phyloP scores from a whole-genome alignment of 2,113 vertebrate genomes.

The Oxygymnocypris stewartii region DNA sequence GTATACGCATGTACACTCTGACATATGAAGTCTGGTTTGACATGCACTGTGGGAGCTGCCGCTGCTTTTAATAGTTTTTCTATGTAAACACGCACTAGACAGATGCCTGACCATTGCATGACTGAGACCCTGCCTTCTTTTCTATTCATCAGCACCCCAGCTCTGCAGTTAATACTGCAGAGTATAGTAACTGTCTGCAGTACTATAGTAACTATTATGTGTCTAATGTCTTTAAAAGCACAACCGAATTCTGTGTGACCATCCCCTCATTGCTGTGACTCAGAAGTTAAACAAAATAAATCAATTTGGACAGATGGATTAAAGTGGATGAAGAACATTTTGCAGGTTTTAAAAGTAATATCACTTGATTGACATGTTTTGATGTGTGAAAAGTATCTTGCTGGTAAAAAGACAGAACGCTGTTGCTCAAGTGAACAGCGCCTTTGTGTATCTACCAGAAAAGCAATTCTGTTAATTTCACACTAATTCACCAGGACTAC shows the following conservation, averaged over 20 bases:
- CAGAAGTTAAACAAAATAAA: not conserved
- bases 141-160: no score
- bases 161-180: no score
- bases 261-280: not conserved
- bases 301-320: not conserved
- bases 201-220: not conserved
- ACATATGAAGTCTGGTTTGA: not conserved
- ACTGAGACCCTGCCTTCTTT: not conserved
- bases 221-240: not conserved
- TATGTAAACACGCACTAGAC: not conserved
- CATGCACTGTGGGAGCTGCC: no score
- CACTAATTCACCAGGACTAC: not conserved
- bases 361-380: no score
- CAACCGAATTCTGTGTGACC: not conserved
- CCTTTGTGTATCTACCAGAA: no score
- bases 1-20: not conserved
- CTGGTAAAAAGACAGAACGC: no score
- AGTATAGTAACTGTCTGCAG: not conserved
- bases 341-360: no score
- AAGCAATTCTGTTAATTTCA: not conserved
- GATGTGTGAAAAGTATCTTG: no score
- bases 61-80: not conserved
- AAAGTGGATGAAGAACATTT: no score
- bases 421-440: no score
- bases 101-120: not conserved